phyloP scores from a whole-genome alignment of 2,797 vertebrate species.

The Anomalospiza imberbis region DNA sequence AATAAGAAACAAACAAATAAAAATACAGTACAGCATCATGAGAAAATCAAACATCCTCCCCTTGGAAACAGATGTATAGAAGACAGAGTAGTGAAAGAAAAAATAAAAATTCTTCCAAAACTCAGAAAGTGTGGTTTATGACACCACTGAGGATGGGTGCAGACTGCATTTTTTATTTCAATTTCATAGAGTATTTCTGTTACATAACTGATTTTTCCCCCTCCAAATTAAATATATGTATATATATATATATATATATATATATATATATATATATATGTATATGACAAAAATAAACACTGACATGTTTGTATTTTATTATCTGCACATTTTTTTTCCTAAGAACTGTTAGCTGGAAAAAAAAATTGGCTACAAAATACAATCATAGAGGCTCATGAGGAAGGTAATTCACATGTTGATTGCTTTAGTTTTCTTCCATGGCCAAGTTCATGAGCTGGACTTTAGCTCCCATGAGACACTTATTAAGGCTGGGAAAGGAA shows the following conservation, averaged over 20 bases:
- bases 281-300: not conserved
- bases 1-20: not conserved
- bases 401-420: not conserved
- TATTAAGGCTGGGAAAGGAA: not conserved
- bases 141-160: not conserved
- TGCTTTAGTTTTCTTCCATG: not conserved
- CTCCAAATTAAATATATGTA: not conserved
- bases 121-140: not conserved
- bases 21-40: not conserved
- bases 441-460: not conserved
- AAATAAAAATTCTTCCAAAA: not conserved
- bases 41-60: not conserved
- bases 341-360: not conserved
- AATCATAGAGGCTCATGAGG: not conserved
- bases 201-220: not conserved
- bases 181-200: not conserved
- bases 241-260: too few species aligned
- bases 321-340: not conserved
- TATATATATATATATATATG: too few species aligned
- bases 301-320: not conserved
- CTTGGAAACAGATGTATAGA: not conserved
- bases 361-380: not conserved
- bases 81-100: not conserved
- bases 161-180: not conserved
- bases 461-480: not conserved